A percentile compares a stretch with the other conserved stretches of the same genome.
phyloP scores from a whole-genome alignment of 2,797 vertebrate genomes.

The Sebastes alutus region DNA sequence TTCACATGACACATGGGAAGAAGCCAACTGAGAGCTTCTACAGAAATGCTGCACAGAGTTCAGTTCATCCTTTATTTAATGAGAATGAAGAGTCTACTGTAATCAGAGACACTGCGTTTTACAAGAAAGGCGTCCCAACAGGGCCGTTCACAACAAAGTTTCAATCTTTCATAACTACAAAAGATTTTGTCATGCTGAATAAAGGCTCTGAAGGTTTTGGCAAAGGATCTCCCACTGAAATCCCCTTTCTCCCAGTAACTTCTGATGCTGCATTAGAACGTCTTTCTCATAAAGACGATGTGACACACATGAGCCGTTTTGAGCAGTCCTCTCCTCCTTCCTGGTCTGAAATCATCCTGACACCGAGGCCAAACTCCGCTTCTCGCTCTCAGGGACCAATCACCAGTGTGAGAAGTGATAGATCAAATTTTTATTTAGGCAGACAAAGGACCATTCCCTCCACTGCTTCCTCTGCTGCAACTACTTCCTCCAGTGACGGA shows the following conservation, averaged over 20 bases:
- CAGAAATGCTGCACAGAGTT: constrained; percentile 5
- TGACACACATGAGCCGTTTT: constrained; percentile 1
- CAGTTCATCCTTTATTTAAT: constrained; percentile 23
- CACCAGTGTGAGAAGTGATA: constrained; percentile 20
- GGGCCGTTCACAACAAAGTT: constrained; percentile 15
- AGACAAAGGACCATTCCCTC: constrained; percentile 27
- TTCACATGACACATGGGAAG: background rate
- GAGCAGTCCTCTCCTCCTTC: constrained; percentile 10
- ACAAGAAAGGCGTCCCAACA: constrained; percentile 24
- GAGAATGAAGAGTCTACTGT: constrained; percentile 24
- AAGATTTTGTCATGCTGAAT: constrained; percentile 23
- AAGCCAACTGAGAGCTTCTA: constrained; percentile 28
- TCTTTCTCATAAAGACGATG: background rate
- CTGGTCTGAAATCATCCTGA: constrained; percentile 40
- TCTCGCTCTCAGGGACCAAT: constrained; percentile 26
- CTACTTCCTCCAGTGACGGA: constrained; percentile 33
- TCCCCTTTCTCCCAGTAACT: background rate
- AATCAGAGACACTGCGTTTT: constrained; percentile 16
- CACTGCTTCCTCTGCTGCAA: constrained; percentile 25
- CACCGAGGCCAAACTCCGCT: background rate
- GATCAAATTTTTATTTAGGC: constrained; percentile 55
- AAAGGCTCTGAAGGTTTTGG: constrained; percentile 18
- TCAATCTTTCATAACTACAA: constrained; percentile 34
- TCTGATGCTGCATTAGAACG: constrained; percentile 19
- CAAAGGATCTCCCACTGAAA: constrained; percentile 2